A percentile compares a stretch with the other conserved stretches of the same genome.
Conservation (phyloP, 2,888 invertebrate species). For the Suillia variegata region DNA sequence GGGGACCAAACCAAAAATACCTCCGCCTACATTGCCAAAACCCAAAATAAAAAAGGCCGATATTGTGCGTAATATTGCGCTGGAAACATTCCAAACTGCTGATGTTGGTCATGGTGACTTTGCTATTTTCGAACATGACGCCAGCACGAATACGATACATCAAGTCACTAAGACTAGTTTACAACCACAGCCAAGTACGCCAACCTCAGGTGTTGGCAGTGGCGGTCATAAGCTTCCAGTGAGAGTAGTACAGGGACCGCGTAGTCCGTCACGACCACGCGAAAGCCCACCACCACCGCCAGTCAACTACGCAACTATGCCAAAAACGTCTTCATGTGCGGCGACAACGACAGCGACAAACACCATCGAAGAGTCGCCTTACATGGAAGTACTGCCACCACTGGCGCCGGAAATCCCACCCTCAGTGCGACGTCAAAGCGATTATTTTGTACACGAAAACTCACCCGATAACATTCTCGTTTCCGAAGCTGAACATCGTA, state of each 20-base stretch:
- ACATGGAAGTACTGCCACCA: conserved; percentile 55
- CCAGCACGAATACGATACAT: conserved; percentile 57
- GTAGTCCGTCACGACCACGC: conserved; percentile 47
- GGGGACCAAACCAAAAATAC: conserved; percentile 42
- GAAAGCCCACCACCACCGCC: conserved; percentile 61
- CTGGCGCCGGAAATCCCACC: conserved; percentile 39
- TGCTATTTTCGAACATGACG: conserved; percentile 58
- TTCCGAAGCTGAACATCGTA: conserved; percentile 57
- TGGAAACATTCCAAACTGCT: conserved; percentile 55
- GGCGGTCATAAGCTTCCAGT: conserved; percentile 40
- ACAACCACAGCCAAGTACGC: conserved; percentile 17
- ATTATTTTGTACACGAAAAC: conserved; percentile 59
- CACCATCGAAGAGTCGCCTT: conserved; percentile 39
- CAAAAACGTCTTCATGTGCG: conserved; percentile 37
- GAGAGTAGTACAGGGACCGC: conserved; percentile 37
- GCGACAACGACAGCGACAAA: conserved; percentile 15
- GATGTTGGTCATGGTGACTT: conserved; percentile 60
- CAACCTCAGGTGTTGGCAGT: conserved; percentile 5
- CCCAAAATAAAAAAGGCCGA: conserved; percentile 58
- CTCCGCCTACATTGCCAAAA: conserved; percentile 52
- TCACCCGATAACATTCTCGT: conserved; percentile 58
- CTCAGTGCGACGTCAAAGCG: conserved; percentile 48
- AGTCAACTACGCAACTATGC: conserved; percentile 54
- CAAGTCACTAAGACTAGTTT: conserved; percentile 34
- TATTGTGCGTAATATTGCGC: conserved; percentile 53